Conservation (phyloP, 2,888 invertebrate genomes). For the Theodoxus fluviatilis region DNA sequence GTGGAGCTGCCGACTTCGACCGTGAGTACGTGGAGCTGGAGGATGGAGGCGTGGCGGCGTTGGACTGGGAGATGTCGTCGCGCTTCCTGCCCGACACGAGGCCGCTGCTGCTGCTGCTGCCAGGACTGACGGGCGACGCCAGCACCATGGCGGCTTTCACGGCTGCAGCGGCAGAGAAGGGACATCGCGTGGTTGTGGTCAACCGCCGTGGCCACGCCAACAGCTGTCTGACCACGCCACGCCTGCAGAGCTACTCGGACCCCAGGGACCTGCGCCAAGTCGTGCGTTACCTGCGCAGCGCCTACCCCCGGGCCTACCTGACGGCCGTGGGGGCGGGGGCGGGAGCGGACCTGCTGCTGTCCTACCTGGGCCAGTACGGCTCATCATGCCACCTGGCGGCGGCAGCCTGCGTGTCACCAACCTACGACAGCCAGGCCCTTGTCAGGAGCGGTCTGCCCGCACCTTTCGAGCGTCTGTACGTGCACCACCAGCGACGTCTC, state of each 20-base stretch:
- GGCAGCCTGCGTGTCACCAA: conserved; percentile 52
- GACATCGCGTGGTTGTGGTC: conserved; percentile 54
- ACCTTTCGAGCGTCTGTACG: conserved; percentile 44
- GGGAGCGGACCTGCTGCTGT: conserved; percentile 51
- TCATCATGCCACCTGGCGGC: conserved; percentile 50
- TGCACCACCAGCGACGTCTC: conserved; percentile 42
- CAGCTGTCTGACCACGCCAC: conserved; percentile 51
- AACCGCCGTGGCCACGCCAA: conserved; percentile 54
- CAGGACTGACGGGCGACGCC: conserved; percentile 50
- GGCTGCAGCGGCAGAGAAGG: conserved; percentile 41
- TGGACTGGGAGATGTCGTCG: conserved; percentile 50
- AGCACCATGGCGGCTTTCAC: conserved; percentile 40
- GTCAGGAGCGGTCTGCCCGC: conserved; percentile 28
- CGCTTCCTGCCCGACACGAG: conserved; percentile 23
- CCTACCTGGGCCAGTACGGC: conserved; percentile 60
- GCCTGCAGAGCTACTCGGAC: conserved; percentile 52
- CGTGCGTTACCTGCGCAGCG: conserved; percentile 46
- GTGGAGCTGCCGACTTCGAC: conserved; percentile 34
- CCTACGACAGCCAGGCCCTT: conserved; percentile 32
- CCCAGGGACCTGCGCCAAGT: conserved; percentile 55
- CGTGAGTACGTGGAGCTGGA: conserved; percentile 55
- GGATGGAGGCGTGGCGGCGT: conserved; percentile 54
- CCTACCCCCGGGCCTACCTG: conserved; percentile 43
- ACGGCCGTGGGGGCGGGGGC: conserved; percentile 52
- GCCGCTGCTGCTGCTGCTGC: conserved; percentile 48